Evolutionary conservation across 2,113 vertebrate species (phyloP), one percentile per base, ranked within the genome.

Genomic region (Gopherus evgoodei): DNA sequence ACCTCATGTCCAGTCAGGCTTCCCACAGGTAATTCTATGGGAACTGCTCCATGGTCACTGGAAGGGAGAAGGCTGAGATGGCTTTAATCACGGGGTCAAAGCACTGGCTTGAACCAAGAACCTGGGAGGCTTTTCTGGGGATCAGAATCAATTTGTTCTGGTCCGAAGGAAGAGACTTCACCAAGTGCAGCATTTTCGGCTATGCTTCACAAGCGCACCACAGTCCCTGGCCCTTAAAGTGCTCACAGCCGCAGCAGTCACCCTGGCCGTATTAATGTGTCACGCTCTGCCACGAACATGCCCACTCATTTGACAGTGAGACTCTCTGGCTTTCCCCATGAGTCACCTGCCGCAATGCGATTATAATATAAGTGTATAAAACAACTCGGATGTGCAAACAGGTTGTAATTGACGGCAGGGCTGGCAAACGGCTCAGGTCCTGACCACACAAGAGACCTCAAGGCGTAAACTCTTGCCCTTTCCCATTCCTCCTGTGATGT

Each of bases 391-490:
- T 86, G 50, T 57, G 49, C 2, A 75, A 76, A 76, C 24, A 44
- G 72, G 24, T 44, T 42, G 4, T 13, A 76, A 25, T 14, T 76
- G 25, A 44, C 24, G 13, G 11, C 12, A 17, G 72, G 42, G 38
- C 12, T 24, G 44, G 5, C 42, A 72, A 35, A 31, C 5, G 17
- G 22, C 6, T 21, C 0, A 1, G 81, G 89, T 2, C 78, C 75
- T 69, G 1, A 11, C n/a, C 87, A 8, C 0, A 0, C 42, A 65
- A 31, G 35, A 21, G 9, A 31, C 6, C 3, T n/a, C 85, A 4
- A 13, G 76, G 1, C 27, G 25, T 65, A n/a, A 7, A 2, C 52
- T 0, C 2, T 86, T 65, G 44, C 75, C 29, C n/a, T 84, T 52
- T 84, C 3, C 79, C 22, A 8, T 69, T 22, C 57, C 16, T 38